phyloP scores from a whole-genome alignment of 2,797 vertebrate genomes.

The Lophura swinhoii region DNA sequence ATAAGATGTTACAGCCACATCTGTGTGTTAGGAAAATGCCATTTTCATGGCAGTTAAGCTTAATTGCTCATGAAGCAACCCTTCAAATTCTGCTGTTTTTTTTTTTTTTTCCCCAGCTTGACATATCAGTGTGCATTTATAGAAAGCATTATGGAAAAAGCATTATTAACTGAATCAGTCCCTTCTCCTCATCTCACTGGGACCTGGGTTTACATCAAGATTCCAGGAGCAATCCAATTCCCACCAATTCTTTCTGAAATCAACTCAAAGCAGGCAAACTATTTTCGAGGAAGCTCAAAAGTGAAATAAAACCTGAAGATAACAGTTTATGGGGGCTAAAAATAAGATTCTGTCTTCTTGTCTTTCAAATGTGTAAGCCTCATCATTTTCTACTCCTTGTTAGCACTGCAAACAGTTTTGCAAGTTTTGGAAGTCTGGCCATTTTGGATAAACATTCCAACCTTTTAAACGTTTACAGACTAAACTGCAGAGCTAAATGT shows the following conservation, averaged over 20 bases:
- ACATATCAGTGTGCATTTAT: background rate
- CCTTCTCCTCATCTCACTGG: background rate
- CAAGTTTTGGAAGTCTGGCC: slow-evolving; percentile 20
- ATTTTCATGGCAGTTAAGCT: background rate
- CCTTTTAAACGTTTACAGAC: slow-evolving; percentile 59
- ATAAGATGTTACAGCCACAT: accelerated
- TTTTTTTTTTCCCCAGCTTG: background rate
- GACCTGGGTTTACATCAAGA: background rate
- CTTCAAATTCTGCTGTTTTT: background rate
- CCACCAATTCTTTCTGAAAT: background rate
- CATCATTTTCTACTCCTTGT: background rate
- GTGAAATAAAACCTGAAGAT: background rate
- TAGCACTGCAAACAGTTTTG: slow-evolving; percentile 24
- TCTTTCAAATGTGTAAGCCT: background rate
- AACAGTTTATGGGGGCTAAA: background rate
- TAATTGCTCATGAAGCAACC: background rate
- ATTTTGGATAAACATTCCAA: slow-evolving; percentile 59
- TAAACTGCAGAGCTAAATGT: slow-evolving; percentile 55
- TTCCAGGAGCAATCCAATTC: background rate
- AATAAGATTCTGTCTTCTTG: background rate
- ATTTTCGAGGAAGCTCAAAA: background rate
- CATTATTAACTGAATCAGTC: background rate
- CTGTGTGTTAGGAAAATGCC: background rate
- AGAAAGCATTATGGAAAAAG: background rate
- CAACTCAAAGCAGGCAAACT: background rate